Percentiles rank a stretch among this genome's conserved stretches.
Conservation (phyloP, 1,140 invertebrate species). For the Leptopilina clavipes region DNA sequence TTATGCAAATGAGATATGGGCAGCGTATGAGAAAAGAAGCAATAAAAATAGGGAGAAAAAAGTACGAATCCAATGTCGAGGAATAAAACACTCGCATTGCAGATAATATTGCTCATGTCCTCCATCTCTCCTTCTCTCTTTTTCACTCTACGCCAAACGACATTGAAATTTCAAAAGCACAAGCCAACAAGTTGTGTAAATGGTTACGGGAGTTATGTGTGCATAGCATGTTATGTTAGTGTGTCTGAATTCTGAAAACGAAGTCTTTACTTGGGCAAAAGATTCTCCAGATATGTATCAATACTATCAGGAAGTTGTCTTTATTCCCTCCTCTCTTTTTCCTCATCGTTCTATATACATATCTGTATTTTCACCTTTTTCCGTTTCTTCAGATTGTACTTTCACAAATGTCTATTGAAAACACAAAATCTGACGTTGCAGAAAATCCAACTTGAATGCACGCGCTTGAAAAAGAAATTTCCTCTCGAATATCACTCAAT, state of each 20-base stretch:
- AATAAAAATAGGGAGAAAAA: not conserved
- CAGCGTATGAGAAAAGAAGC: too few species aligned
- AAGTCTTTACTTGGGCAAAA: not conserved
- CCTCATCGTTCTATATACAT: not conserved
- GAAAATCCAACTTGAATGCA: not conserved
- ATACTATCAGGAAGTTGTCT: not conserved
- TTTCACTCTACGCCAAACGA: not conserved
- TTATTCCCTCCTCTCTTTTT: not conserved
- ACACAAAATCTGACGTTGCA: slow-evolving; percentile 3
- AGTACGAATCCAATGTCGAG: not conserved
- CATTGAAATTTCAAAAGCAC: slow-evolving; percentile 8
- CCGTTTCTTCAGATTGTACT: not conserved
- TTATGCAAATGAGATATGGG: too few species aligned
- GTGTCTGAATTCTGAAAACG: not conserved
- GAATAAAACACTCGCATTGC: not conserved
- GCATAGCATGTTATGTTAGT: not conserved
- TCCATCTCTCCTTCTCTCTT: not conserved
- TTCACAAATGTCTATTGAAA: slow-evolving; percentile 13
- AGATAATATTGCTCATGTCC: slow-evolving; percentile 2
- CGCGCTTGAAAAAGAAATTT: not conserved
- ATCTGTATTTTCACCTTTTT: not conserved
- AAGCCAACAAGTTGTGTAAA: slow-evolving; percentile 10
- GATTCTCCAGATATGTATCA: not conserved
- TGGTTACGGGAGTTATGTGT: not conserved
- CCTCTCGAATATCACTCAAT: not conserved